Percentiles rank a stretch among this genome's conserved stretches.
phyloP scores from a whole-genome alignment of 2,888 invertebrate species.

The Aplocera efformata region DNA sequence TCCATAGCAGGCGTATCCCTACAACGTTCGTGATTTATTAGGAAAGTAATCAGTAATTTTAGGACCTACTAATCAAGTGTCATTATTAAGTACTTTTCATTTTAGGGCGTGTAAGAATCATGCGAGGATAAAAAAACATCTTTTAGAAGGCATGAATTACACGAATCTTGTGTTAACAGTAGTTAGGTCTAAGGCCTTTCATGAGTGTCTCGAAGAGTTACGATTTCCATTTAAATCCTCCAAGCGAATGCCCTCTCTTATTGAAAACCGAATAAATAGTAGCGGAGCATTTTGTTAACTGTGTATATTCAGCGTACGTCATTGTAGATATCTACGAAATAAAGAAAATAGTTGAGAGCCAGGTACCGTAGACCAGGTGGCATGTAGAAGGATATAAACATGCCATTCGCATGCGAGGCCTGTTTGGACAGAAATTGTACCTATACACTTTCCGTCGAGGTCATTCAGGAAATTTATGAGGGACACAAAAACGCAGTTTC shows the following conservation, averaged over 20 bases:
- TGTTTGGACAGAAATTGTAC: slow-evolving; percentile 23
- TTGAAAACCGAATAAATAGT: not conserved
- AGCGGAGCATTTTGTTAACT: too few species aligned
- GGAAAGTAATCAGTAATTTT: too few species aligned
- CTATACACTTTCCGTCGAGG: slow-evolving; percentile 20
- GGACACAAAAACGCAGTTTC: slow-evolving; percentile 28
- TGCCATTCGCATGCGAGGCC: slow-evolving; percentile 33
- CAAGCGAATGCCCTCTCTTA: slow-evolving; percentile 9
- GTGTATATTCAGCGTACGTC: too few species aligned
- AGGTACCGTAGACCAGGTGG: slow-evolving; percentile 31
- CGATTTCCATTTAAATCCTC: slow-evolving; percentile 20
- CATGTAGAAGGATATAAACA: slow-evolving; percentile 19
- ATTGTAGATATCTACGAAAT: too few species aligned
- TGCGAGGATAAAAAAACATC: too few species aligned
- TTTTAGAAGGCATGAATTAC: slow-evolving; percentile 33
- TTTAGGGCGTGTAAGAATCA: too few species aligned
- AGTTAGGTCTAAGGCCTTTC: slow-evolving; percentile 27
- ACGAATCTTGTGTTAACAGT: slow-evolving; percentile 33
- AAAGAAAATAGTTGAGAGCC: too few species aligned
- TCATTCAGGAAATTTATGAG: slow-evolving; percentile 25
- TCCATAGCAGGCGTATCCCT: too few species aligned
- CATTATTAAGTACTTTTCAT: too few species aligned
- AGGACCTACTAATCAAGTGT: too few species aligned
- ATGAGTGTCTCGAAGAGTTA: slow-evolving; percentile 22
- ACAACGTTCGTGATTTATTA: too few species aligned